Base-by-base conservation (phyloP, 2,888 invertebrate genomes). In the Clostera curtula region DNA sequence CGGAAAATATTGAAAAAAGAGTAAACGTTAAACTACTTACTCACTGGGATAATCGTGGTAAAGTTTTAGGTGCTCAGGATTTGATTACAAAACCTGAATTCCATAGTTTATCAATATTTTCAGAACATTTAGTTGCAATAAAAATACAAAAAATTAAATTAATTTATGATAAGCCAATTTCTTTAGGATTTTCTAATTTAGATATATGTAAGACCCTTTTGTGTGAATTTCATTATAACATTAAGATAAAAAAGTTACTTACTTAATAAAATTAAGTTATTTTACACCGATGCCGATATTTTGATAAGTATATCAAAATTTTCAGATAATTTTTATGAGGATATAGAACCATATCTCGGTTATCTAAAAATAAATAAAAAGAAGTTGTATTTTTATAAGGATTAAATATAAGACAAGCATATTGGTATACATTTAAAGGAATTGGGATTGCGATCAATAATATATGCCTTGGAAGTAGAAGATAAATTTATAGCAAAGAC, bases 1-100 rank as follows among this genome's bases (percentile, higher is more conserved):
- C n/a, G n/a, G n/a, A n/a, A n/a, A n/a, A n/a, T n/a, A n/a, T 66
- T 6, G 58, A 66, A 52, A 56, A 57, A 30, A 35, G 53, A 24
- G 56, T 46, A 13, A 42, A 58, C 36, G 49, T 68, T 1, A 56
- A 49, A 29, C 30, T 65, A 13, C 24, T 61, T 11, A 57, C 53
- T 3, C 44, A 59, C 23, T 67, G 58, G 58, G 42, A 50, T 19
- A 48, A 52, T 32, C 27, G 20, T 5, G 42, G 47, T 12, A 52
- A 47, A 43, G 25, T n/a, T 10, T 8, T 18, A 17, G 57, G 51
- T 9, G 60, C 44, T 3, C 42, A 49, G 37, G 25, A 30, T 25
- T 27, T 45, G 3, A 50, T 52, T 16, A 36, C 42, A 9, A 25
- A 27, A 23, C 48, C 59, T 1, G 55, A 64, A 37, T 69, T 65